These are phyloP conservation scores for Pantherophis guttatus DNA, from an alignment of 2,113 vertebrate genomes.

Conservation along the genomic window DNA sequence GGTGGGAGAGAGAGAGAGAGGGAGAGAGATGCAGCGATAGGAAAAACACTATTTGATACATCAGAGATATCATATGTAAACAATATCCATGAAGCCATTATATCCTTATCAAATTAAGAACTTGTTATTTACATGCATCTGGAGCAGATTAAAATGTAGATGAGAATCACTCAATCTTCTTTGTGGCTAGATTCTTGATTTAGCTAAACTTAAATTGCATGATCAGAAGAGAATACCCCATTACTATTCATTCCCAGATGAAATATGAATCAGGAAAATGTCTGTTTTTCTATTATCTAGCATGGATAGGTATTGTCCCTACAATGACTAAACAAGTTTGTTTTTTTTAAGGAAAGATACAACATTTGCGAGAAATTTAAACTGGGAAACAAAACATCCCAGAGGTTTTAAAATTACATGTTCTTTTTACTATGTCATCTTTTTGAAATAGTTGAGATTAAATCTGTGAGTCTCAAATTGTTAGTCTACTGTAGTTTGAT, in stretches of 20 bases:
- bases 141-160: background rate
- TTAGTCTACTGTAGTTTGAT: background rate
- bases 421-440: background rate
- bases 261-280: background rate
- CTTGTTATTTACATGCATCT: background rate
- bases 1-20: background rate
- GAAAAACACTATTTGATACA: background rate
- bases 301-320: background rate
- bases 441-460: background rate
- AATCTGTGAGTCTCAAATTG: background rate
- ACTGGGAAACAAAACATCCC: background rate
- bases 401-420: background rate
- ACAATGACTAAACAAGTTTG: background rate
- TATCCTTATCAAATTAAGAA: background rate
- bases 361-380: background rate
- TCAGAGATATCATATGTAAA: background rate
- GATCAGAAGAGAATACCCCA: background rate
- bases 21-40: fast-evolving
- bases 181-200: background rate
- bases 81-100: background rate
- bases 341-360: background rate
- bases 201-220: background rate
- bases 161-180: background rate
- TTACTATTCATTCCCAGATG: background rate
- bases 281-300: background rate